Conservation (phyloP, 2,888 invertebrate species). For the Tipula vernalis region DNA sequence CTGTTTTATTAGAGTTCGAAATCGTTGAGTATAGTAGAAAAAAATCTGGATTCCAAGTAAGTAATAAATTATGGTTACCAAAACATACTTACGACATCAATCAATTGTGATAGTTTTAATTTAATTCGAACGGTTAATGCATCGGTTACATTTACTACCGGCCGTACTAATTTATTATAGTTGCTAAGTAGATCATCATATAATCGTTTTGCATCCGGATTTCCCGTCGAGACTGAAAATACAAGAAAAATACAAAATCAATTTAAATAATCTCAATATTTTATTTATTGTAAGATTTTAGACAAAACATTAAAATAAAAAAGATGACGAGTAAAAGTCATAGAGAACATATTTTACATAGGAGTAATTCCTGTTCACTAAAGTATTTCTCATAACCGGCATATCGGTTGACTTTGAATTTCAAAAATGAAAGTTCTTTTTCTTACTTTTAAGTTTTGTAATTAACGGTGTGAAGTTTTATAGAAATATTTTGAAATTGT, state of each 20-base stretch:
- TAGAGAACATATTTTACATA: too few species aligned
- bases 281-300: neutral
- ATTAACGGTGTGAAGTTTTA: too few species aligned
- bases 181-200: constrained; percentile 78
- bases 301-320: neutral
- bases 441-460: too few species aligned
- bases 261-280: neutral
- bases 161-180: constrained; percentile 78
- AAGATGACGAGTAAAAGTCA: neutral
- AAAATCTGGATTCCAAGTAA: too few species aligned
- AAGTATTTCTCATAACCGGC: too few species aligned
- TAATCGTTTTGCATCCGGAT: constrained; percentile 77
- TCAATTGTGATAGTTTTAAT: constrained; percentile 76
- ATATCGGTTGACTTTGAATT: too few species aligned
- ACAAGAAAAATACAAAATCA: neutral
- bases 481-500: too few species aligned
- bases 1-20: too few species aligned
- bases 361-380: too few species aligned
- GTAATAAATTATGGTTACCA: neutral
- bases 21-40: too few species aligned
- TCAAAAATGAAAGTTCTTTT: too few species aligned
- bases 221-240: constrained; percentile 66
- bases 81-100: constrained; percentile 48
- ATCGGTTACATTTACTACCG: constrained; percentile 74
- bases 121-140: constrained; percentile 76